A percentile compares a stretch with the other conserved stretches of the same genome.
Conservation (phyloP, 2,797 vertebrate species). For the Oophaga sylvatica region DNA sequence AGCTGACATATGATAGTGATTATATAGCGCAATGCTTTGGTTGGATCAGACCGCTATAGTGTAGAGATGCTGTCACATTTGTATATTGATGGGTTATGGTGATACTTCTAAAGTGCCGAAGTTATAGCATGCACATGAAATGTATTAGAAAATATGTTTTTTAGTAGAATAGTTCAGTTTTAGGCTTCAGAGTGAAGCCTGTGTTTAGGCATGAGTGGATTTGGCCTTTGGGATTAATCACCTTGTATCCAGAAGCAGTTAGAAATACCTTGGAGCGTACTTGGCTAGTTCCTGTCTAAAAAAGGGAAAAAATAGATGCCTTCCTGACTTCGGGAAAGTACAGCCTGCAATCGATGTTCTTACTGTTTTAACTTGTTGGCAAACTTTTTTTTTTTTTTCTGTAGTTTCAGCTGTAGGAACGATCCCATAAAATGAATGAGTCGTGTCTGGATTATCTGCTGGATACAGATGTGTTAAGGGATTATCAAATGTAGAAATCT, state of each 20-base stretch:
- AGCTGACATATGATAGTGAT: slow-evolving; percentile 7
- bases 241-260: slow-evolving; percentile 19
- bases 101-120: not conserved
- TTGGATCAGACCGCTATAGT: not conserved
- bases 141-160: not conserved
- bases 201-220: slow-evolving; percentile 11
- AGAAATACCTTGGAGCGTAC: slow-evolving; percentile 25
- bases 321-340: slow-evolving; percentile 13
- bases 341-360: not conserved
- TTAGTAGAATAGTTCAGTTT: not conserved
- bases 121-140: not conserved
- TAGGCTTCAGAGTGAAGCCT: not conserved
- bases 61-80: not conserved
- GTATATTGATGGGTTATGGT: not conserved
- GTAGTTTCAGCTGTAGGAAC: not conserved
- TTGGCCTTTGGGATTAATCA: slow-evolving; percentile 31
- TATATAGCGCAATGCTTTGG: not conserved
- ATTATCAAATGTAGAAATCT: not conserved
- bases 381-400: not conserved
- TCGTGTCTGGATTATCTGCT: not conserved
- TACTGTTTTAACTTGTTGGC: slow-evolving; percentile 14
- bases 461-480: slow-evolving; percentile 2
- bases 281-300: slow-evolving; percentile 41
- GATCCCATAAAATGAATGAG: not conserved
- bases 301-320: slow-evolving; percentile 23